phyloP scores from a whole-genome alignment of 2,888 invertebrate species.

The Calameuta idolon region DNA sequence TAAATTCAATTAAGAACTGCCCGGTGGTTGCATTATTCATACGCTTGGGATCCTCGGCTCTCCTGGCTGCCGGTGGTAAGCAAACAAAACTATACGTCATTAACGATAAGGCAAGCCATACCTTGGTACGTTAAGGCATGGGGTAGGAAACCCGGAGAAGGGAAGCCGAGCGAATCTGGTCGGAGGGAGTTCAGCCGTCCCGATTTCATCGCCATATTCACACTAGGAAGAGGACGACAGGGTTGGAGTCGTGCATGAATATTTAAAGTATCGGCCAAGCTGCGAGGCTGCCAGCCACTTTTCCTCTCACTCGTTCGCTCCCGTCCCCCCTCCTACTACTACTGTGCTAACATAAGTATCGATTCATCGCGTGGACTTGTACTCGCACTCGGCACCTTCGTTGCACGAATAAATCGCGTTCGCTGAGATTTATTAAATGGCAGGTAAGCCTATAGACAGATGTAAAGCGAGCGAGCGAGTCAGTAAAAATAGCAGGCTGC shows the following conservation, averaged over 20 bases:
- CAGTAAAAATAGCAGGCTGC: no score
- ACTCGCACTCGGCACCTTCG: neutral
- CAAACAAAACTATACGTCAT: slow-evolving; percentile 27
- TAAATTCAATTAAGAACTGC: slow-evolving; percentile 27
- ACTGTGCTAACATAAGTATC: neutral
- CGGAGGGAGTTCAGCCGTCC: neutral
- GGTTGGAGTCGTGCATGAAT: slow-evolving; percentile 1
- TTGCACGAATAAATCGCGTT: neutral
- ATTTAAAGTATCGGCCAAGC: neutral
- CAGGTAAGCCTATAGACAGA: no score
- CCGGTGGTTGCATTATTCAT: slow-evolving; percentile 24
- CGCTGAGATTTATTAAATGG: no score
- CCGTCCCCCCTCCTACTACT: no score
- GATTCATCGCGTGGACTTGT: neutral
- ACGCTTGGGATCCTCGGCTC: slow-evolving; percentile 12
- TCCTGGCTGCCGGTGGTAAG: slow-evolving; percentile 5
- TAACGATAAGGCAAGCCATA: slow-evolving; percentile 21
- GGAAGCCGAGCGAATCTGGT: slow-evolving; percentile 4
- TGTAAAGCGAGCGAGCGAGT: no score
- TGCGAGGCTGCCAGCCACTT: neutral
- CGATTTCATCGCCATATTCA: slow-evolving; percentile 5
- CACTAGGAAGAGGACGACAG: neutral
- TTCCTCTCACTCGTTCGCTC: neutral
- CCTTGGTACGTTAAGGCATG: neutral
- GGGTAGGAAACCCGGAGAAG: neutral